phyloP scores from a whole-genome alignment of 2,888 invertebrate genomes.

The Seira musarum region DNA sequence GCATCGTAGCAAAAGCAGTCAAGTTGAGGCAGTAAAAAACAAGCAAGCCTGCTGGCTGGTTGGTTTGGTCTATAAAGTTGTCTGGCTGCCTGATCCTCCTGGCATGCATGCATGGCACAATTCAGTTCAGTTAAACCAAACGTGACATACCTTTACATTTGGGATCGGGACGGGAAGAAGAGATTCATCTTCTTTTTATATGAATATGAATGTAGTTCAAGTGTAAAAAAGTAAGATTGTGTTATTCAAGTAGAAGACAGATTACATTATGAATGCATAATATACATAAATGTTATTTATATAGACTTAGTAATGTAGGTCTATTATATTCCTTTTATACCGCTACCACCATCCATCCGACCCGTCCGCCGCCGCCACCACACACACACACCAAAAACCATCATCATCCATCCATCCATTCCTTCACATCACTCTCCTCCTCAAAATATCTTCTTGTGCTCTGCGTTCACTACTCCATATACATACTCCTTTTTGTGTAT shows the following conservation, averaged over 20 bases:
- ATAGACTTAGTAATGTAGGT: neutral
- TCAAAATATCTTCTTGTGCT: neutral
- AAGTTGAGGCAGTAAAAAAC: neutral
- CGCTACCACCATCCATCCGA: too few relatives aligned
- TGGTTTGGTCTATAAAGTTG: too few relatives aligned
- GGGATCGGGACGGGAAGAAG: neutral
- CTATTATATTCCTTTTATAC: too few relatives aligned
- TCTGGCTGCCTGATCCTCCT: neutral
- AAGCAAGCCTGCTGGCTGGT: neutral
- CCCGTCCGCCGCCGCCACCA: too few relatives aligned
- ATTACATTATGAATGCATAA: conserved; percentile 49
- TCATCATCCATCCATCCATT: too few relatives aligned
- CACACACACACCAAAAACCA: too few relatives aligned
- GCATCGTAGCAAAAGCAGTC: too few relatives aligned
- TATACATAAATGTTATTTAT: conserved; percentile 19
- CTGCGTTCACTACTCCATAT: neutral
- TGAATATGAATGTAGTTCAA: conserved; percentile 54
- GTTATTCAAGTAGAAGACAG: conserved; percentile 49
- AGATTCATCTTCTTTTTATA: conserved; percentile 16
- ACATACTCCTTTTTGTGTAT: conserved; percentile 5
- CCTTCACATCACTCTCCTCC: too few relatives aligned
- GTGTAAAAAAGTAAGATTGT: conserved; percentile 54
- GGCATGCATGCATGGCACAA: neutral
- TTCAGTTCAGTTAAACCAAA: neutral
- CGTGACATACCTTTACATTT: neutral